Evolutionary conservation across 2,113 vertebrate species (phyloP).

Genomic region (Mirza zaza): DNA sequence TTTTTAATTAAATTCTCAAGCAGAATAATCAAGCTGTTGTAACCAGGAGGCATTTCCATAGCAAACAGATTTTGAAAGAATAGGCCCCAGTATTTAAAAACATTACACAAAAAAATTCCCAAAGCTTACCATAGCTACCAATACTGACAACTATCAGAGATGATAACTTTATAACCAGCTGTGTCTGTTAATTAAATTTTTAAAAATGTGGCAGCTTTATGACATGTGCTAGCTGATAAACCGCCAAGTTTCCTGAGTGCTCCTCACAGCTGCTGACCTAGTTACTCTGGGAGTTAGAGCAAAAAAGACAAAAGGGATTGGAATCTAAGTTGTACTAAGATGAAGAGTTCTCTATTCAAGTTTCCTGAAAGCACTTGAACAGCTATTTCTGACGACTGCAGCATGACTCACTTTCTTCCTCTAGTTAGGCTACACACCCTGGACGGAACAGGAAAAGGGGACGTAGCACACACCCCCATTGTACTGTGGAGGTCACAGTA

Average conservation of each 20-base stretch:
- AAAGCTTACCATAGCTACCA: neutral
- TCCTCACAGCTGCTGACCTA: slow-evolving; percentile 44
- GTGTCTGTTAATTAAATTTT: neutral
- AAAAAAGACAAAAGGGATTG: slow-evolving; percentile 38
- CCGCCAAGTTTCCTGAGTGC: slow-evolving; percentile 47
- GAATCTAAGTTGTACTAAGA: neutral
- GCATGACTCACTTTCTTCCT: slow-evolving; percentile 48
- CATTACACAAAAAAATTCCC: slow-evolving; percentile 34
- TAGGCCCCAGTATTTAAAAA: neutral
- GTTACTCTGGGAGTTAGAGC: neutral
- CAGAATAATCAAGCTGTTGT: slow-evolving; percentile 24
- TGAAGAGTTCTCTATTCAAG: neutral
- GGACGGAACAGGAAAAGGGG: slow-evolving; percentile 38
- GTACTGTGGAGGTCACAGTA: neutral
- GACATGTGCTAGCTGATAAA: neutral
- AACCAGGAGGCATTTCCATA: slow-evolving; percentile 5
- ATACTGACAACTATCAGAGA: neutral
- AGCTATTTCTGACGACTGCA: neutral
- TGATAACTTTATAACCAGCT: slow-evolving; percentile 30
- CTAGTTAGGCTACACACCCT: neutral
- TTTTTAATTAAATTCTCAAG: neutral
- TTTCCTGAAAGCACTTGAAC: slow-evolving; percentile 6
- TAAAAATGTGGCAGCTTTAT: neutral
- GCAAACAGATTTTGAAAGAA: neutral
- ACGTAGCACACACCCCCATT: neutral